A percentile compares a stretch with the other conserved stretches of the same genome.
Evolutionary conservation across 2,797 vertebrate species (phyloP).

Genomic region (Oceanodroma leucorhoa): DNA sequence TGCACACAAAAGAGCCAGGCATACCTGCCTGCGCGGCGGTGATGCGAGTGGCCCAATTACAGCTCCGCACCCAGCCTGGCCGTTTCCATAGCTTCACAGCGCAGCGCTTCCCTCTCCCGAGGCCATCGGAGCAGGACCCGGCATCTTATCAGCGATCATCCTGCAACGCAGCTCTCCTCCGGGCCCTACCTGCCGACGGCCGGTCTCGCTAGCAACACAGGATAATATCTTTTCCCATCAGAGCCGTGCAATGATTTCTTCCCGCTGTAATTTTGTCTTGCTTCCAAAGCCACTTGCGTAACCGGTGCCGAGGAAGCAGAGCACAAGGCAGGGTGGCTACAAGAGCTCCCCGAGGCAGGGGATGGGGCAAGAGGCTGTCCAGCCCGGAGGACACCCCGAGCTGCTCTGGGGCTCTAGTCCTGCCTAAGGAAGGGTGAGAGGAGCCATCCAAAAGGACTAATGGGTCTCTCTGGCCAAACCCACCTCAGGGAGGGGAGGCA

Average conservation of each 20-base stretch:
- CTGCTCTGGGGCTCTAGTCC: background rate
- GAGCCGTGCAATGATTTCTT: background rate
- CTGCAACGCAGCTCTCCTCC: conserved; percentile 15
- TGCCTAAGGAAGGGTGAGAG: background rate
- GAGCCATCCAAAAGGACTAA: background rate
- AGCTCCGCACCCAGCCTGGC: conserved; percentile 85
- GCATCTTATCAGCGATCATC: conserved; percentile 84
- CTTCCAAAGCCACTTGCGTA: background rate
- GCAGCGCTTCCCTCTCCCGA: conserved; percentile 83
- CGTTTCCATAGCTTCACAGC: conserved; percentile 92
- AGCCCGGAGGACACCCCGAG: rapidly evolving
- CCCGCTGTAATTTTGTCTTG: background rate
- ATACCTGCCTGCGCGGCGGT: conserved; percentile 84
- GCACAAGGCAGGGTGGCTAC: background rate
- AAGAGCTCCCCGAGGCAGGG: background rate
- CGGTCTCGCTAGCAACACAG: background rate
- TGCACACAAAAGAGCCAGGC: conserved; percentile 70
- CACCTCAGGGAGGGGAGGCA: background rate
- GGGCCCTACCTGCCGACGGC: conserved; percentile 44
- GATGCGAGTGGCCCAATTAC: conserved; percentile 87
- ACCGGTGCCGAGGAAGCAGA: background rate
- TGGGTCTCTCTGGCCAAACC: background rate
- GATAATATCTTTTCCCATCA: conserved; percentile 34
- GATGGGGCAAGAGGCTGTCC: background rate
- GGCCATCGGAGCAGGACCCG: conserved; percentile 85